Evolutionary conservation across 2,888 invertebrate genomes (phyloP).

Genomic region (Tetropium fuscum): DNA sequence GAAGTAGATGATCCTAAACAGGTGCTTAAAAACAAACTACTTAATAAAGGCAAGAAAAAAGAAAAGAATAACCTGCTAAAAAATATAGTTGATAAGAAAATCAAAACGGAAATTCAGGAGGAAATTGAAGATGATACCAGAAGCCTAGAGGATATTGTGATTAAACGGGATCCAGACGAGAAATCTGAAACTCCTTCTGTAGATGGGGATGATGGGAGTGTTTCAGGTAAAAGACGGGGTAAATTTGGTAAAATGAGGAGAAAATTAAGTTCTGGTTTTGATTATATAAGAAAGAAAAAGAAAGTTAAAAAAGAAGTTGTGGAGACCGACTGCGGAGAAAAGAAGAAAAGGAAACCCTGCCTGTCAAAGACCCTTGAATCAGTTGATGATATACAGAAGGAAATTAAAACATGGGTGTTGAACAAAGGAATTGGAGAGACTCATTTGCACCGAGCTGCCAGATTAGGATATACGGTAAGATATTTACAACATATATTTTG

Average conservation of each 20-base stretch:
- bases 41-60: constrained; percentile 47
- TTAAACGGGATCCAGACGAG: constrained; percentile 60
- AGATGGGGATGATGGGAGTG: constrained; percentile 58
- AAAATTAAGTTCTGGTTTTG: constrained; percentile 87
- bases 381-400: constrained; percentile 83
- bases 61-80: constrained; percentile 52
- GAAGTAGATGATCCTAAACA: constrained; percentile 44
- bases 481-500: too few relatives aligned
- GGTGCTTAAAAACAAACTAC: constrained; percentile 50
- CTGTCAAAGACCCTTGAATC: constrained; percentile 72
- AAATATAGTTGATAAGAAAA: constrained; percentile 51
- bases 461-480: constrained; percentile 87
- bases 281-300: constrained; percentile 91
- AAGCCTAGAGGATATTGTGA: constrained; percentile 45
- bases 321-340: constrained; percentile 43
- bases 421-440: constrained; percentile 97
- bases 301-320: constrained; percentile 73
- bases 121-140: constrained; percentile 56
- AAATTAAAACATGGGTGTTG: constrained; percentile 91
- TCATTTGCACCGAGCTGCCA: constrained; percentile 89
- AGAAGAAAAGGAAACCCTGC: constrained; percentile 57
- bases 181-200: constrained; percentile 61
- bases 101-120: constrained; percentile 53
- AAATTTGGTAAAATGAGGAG: constrained; percentile 77
- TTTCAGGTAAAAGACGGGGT: constrained; percentile 65